Percentiles rank a stretch among this genome's conserved stretches.
Evolutionary conservation across 2,797 vertebrate genomes (phyloP).

Genomic region (Scolopax rusticola): DNA sequence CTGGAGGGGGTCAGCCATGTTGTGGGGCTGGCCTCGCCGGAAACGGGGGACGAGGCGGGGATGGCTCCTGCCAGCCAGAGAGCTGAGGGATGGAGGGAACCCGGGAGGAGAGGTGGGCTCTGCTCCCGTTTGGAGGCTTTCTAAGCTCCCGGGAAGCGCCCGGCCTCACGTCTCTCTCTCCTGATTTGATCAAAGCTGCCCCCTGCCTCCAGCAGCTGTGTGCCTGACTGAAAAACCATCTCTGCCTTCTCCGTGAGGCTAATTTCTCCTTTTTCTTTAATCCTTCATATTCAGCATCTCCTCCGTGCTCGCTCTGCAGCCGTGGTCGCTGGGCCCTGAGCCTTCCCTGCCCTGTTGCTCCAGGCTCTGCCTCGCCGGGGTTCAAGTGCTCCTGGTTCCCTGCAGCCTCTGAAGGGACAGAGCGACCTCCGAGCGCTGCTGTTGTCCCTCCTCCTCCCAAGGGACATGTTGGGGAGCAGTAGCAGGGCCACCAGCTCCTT

Average conservation of each 20-base stretch:
- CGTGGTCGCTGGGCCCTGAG: conserved; percentile 37
- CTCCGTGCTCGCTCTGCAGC: neutral
- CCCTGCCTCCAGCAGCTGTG: neutral
- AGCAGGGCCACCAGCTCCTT: neutral
- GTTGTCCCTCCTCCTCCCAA: neutral
- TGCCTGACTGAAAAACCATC: neutral
- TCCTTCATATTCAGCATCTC: conserved; percentile 24
- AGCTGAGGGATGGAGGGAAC: neutral
- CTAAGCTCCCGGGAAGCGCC: neutral
- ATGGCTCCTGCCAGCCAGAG: neutral
- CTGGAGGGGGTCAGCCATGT: neutral
- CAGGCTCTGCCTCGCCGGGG: neutral
- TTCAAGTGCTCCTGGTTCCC: conserved; percentile 6
- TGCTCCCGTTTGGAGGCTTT: neutral
- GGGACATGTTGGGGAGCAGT: neutral
- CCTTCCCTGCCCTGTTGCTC: neutral
- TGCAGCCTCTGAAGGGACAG: neutral
- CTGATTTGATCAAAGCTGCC: conserved; percentile 28
- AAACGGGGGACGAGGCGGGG: accelerated
- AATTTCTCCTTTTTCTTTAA: conserved; percentile 59
- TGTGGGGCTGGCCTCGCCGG: accelerated
- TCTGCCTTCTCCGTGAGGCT: conserved; percentile 46
- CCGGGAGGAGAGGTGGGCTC: neutral
- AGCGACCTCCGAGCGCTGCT: neutral
- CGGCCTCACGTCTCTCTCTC: neutral